A percentile compares a stretch with the other conserved stretches of the same genome.
phyloP scores from a whole-genome alignment of 1,140 invertebrate species.

The Tetramorium simillimum region DNA sequence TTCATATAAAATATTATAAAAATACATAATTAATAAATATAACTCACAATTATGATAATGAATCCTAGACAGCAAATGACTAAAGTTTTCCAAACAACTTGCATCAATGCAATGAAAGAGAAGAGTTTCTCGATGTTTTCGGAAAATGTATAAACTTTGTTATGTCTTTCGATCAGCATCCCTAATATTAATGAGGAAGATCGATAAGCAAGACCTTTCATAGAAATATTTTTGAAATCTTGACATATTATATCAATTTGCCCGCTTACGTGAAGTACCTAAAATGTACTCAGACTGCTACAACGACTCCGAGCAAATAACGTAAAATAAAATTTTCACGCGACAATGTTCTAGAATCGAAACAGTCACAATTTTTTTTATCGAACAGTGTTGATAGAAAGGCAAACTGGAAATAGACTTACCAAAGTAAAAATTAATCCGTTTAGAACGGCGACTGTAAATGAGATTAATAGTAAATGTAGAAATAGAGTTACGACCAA shows the following conservation, averaged over 20 bases:
- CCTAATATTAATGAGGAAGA: not conserved
- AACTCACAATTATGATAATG: constrained; percentile 35
- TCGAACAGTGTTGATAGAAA: not conserved
- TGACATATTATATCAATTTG: constrained; percentile 64
- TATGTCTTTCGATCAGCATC: constrained; percentile 39
- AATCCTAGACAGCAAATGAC: constrained; percentile 47
- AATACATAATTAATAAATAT: no score
- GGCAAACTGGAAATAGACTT: not conserved
- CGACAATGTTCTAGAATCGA: not conserved
- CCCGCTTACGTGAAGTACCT: constrained; percentile 62
- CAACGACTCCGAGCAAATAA: constrained; percentile 9
- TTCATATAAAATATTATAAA: not conserved
- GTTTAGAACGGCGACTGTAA: not conserved
- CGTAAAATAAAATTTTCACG: not conserved
- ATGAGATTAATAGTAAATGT: constrained; percentile 1
- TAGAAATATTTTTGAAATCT: constrained; percentile 9
- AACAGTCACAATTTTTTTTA: not conserved
- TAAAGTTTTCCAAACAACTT: constrained; percentile 52
- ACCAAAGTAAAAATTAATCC: constrained; percentile 29
- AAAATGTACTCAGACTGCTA: not conserved
- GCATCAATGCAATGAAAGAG: constrained; percentile 44
- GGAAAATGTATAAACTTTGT: constrained; percentile 36
- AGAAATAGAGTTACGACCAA: constrained; percentile 7
- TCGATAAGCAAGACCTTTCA: not conserved
- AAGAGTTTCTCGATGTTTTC: constrained; percentile 30